phyloP scores from a whole-genome alignment of 2,113 vertebrate species.

The Laticauda colubrina region DNA sequence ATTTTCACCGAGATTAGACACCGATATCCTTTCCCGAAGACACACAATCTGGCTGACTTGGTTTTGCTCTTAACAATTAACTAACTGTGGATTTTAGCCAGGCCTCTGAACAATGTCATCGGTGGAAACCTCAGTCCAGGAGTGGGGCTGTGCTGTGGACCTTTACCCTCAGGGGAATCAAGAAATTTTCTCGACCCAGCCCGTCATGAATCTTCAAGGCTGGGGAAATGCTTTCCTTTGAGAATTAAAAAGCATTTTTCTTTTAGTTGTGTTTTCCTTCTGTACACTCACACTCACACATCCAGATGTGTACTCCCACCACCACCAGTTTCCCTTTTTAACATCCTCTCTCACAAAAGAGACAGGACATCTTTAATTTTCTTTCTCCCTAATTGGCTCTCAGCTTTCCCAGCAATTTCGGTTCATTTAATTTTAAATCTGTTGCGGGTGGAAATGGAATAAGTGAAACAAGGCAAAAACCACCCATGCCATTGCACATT shows the following conservation, averaged over 20 bases:
- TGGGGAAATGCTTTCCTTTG: background rate
- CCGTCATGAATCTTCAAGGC: background rate
- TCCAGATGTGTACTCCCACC: background rate
- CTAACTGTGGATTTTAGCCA: constrained; percentile 60
- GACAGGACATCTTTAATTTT: constrained; percentile 62
- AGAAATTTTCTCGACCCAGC: background rate
- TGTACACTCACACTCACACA: background rate
- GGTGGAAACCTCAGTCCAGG: background rate
- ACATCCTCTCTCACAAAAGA: constrained; percentile 40
- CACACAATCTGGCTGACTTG: constrained; percentile 67
- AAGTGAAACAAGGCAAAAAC: constrained; percentile 7
- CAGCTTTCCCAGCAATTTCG: constrained; percentile 63
- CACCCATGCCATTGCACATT: constrained; percentile 50
- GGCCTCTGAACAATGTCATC: constrained; percentile 12
- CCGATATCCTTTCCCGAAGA: constrained; percentile 66
- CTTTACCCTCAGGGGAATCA: constrained; percentile 26
- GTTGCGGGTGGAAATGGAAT: constrained; percentile 1
- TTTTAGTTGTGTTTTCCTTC: background rate
- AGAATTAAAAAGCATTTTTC: background rate
- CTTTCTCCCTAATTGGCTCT: constrained; percentile 65
- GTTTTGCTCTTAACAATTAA: constrained; percentile 71
- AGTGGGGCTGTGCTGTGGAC: background rate
- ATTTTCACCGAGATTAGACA: constrained; percentile 59
- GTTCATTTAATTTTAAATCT: constrained; percentile 67
- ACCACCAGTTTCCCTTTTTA: constrained; percentile 15